Percentiles rank a stretch among this genome's conserved stretches.
Conservation (phyloP, 2,797 vertebrate genomes). For the Synaphobranchus kaupii region DNA sequence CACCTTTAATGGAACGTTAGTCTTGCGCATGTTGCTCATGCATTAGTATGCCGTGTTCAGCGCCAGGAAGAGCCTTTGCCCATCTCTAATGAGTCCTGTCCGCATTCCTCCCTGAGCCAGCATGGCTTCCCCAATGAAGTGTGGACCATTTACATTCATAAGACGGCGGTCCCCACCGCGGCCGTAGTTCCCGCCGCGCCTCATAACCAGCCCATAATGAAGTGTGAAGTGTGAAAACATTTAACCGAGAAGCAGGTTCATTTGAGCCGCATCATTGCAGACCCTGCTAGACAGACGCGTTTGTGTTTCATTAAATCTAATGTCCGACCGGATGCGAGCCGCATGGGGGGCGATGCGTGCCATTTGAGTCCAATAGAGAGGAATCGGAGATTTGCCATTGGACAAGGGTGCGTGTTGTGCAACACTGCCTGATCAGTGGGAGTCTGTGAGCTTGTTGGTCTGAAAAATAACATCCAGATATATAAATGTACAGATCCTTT, state of each 20-base stretch:
- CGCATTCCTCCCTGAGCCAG: slow-evolving; percentile 54
- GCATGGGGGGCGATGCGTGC: slow-evolving; percentile 58
- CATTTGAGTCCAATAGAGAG: slow-evolving; percentile 62
- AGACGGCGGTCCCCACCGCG: slow-evolving; percentile 45
- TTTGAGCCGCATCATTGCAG: slow-evolving; percentile 71
- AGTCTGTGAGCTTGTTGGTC: background rate
- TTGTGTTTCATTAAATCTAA: slow-evolving; percentile 74
- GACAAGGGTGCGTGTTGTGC: background rate
- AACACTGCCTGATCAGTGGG: background rate
- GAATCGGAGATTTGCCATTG: slow-evolving; percentile 9
- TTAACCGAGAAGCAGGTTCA: slow-evolving; percentile 73
- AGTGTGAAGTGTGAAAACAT: slow-evolving; percentile 75
- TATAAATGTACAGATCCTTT: too few relatives aligned
- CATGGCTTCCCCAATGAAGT: slow-evolving; percentile 64
- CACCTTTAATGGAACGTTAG: slow-evolving; percentile 43
- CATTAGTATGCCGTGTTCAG: slow-evolving; percentile 63
- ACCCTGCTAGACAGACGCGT: slow-evolving; percentile 65
- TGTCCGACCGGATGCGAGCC: slow-evolving; percentile 65
- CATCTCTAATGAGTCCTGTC: slow-evolving; percentile 70
- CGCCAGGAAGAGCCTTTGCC: slow-evolving; percentile 57
- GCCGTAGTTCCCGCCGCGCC: slow-evolving; percentile 51
- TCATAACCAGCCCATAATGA: slow-evolving; percentile 71
- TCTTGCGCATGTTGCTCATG: slow-evolving; percentile 23
- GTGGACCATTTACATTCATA: slow-evolving; percentile 56
- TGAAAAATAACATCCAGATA: background rate